Evolutionary conservation across 2,797 vertebrate genomes (phyloP), one percentile per base, ranked within the genome.

Genomic region (Xyrichtys novacula): DNA sequence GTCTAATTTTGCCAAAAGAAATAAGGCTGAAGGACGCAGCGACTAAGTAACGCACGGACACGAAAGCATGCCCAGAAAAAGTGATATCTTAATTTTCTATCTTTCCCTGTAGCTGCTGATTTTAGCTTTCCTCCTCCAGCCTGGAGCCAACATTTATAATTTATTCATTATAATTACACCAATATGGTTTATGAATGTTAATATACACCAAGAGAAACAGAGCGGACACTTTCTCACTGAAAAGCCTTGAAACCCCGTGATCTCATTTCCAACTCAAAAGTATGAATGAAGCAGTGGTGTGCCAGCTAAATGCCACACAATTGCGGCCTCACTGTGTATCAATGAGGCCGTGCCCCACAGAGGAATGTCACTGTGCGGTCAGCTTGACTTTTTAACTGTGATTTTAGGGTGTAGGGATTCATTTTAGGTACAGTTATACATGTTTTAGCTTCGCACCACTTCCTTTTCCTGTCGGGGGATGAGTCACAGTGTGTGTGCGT

Each of bases 361-460:
- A 54, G 61, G 75, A 87, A 89, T 85, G 71, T 67, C 68, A 47
- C 50, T 23, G 53, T 2, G 25, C 54, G 71, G 62, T 69, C 40
- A 36, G 47, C 25, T 46, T 28, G 75, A 81, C 67, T 81, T 78
- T 60, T 52, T 55, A 65, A 71, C 71, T 65, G 19, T 63, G 60
- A 74, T 76, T 90, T 82, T 70, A 58, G 85, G 75, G 80, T 82
- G 9, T 46, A 69, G 55, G 50, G 75, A 84, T 86, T 81, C 49
- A 79, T 77, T 90, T 83, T 79, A 87, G 84, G 72, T 65, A 67
- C 62, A 80, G 71, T 75, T 84, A 64, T 85, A 68, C 82, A 81
- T 89, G 83, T 89, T 82, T 87, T 43, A 86, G 86, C 76, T 86
- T 36, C 65, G 75, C 64, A 83, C 90, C 88, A 88, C 88, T 93